Conservation (phyloP, 1,140 invertebrate genomes). For the Tetramorium parvispinum region DNA sequence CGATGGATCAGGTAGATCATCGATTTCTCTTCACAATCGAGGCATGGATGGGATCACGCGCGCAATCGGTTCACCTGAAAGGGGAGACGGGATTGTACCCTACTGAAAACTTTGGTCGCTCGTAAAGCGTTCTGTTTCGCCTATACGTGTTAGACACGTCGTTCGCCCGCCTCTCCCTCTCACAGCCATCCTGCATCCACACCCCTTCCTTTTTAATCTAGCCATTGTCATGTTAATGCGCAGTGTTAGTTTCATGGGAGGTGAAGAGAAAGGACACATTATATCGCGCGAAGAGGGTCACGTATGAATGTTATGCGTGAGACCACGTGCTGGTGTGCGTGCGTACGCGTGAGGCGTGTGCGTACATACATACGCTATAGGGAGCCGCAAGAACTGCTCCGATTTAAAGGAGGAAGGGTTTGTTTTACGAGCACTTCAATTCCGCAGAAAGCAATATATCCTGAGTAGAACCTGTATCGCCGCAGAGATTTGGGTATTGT, state of each 20-base stretch:
- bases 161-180: slow-evolving; percentile 45
- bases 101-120: slow-evolving; percentile 68
- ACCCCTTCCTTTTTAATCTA: slow-evolving; percentile 84
- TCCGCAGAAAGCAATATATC: slow-evolving; percentile 80
- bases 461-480: slow-evolving; percentile 76
- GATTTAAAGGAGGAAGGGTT: slow-evolving; percentile 78
- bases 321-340: slow-evolving; percentile 62
- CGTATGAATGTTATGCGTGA: slow-evolving; percentile 48
- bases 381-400: slow-evolving; percentile 81
- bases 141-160: slow-evolving; percentile 79
- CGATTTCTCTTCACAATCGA: neutral
- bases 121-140: slow-evolving; percentile 79
- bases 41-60: slow-evolving; percentile 67
- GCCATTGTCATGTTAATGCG: slow-evolving; percentile 83
- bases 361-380: slow-evolving; percentile 46
- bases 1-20: slow-evolving; percentile 37
- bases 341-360: neutral
- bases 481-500: neutral
- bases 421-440: slow-evolving; percentile 83
- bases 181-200: slow-evolving; percentile 59
- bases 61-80: slow-evolving; percentile 74
- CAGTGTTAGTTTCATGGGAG: slow-evolving; percentile 82
- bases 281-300: slow-evolving; percentile 77
- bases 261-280: slow-evolving; percentile 72
- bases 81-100: slow-evolving; percentile 64